These are phyloP conservation scores for Isichthys henryi DNA, from an alignment of 2,113 vertebrate genomes.

Conservation along the genomic window DNA sequence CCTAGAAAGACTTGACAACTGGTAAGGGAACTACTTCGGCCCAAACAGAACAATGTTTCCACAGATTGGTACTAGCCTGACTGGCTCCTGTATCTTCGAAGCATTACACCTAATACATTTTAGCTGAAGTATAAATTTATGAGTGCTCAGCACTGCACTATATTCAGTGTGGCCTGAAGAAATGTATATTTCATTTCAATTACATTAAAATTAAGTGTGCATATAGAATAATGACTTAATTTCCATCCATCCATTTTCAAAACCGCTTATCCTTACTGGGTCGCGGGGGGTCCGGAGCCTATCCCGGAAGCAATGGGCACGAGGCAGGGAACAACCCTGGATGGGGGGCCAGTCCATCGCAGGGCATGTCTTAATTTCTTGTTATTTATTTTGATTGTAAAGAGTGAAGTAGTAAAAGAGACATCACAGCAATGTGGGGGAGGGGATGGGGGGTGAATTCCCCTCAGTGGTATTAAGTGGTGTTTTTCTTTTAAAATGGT, in stretches of 20 bases:
- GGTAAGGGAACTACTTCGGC: neutral
- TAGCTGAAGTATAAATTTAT: neutral
- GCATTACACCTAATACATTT: neutral
- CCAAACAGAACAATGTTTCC: neutral
- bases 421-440: neutral
- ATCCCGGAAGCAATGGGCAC: no score
- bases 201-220: neutral
- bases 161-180: neutral
- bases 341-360: no score
- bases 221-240: no score
- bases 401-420: neutral
- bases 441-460: no score
- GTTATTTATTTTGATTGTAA: neutral
- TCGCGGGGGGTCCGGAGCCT: no score
- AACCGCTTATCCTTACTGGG: no score
- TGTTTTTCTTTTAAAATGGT: neutral
- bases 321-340: no score
- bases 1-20: neutral
- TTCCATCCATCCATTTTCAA: no score
- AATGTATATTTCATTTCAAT: neutral
- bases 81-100: neutral
- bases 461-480: neutral
- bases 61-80: neutral
- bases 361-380: neutral
- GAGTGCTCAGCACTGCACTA: neutral